phyloP scores from a whole-genome alignment of 1,140 invertebrate genomes.

The Drosophila navojoa region DNA sequence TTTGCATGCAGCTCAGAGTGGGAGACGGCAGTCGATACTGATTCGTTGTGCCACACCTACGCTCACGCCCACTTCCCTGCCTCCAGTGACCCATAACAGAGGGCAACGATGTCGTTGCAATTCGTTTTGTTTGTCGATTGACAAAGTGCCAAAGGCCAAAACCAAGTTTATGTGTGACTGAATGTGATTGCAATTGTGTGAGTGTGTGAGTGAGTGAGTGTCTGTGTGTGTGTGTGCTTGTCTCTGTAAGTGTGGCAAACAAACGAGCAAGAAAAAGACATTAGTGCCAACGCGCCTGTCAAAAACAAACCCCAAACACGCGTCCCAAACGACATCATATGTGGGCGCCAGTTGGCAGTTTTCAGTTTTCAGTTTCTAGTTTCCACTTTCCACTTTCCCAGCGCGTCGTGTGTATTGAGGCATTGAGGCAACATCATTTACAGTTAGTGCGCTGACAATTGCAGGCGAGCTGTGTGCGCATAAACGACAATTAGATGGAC shows the following conservation, averaged over 20 bases:
- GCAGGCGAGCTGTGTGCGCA: conserved; percentile 13
- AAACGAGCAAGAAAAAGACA: conserved; percentile 72
- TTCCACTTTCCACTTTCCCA: background rate
- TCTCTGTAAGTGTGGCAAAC: conserved; percentile 34
- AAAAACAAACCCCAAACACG: conserved; percentile 50
- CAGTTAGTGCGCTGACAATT: conserved; percentile 67
- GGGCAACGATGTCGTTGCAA: conserved; percentile 38
- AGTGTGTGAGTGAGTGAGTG: conserved; percentile 1
- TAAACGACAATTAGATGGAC: conserved; percentile 60
- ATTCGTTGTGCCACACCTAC: background rate
- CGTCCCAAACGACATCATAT: conserved; percentile 5
- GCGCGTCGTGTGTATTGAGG: conserved; percentile 41
- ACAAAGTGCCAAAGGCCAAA: conserved; percentile 73
- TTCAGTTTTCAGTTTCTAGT: background rate
- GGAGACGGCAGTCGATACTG: too few relatives aligned
- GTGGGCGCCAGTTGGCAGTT: conserved; percentile 12
- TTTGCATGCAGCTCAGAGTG: background rate
- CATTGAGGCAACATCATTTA: conserved; percentile 68
- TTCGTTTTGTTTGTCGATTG: conserved; percentile 74
- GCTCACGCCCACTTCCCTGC: background rate
- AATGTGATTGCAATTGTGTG: too few relatives aligned
- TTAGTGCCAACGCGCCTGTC: conserved; percentile 54
- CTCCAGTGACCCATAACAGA: too few relatives aligned
- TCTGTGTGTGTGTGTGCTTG: background rate
- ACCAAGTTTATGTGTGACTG: background rate